phyloP scores from a whole-genome alignment of 2,888 invertebrate species.

The Notodonta dromedarius region DNA sequence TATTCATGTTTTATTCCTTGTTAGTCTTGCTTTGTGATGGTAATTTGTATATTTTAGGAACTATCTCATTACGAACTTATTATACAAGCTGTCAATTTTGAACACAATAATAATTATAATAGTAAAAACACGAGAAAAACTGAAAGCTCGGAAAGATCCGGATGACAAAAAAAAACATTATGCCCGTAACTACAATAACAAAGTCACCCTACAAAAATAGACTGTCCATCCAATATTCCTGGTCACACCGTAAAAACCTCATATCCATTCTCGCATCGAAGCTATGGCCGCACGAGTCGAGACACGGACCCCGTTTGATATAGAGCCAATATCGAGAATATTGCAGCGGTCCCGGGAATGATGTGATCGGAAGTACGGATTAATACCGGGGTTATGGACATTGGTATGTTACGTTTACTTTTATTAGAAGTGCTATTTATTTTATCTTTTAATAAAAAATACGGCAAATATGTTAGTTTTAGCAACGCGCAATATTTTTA shows the following conservation, averaged over 20 bases:
- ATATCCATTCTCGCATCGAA: background rate
- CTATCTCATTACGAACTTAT: too few relatives aligned
- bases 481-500: too few relatives aligned
- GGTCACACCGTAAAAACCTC: background rate
- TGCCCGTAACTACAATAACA: background rate
- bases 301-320: background rate
- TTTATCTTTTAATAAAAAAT: background rate
- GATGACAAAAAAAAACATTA: too few relatives aligned
- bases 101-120: too few relatives aligned
- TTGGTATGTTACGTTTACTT: background rate
- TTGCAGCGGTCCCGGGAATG: background rate
- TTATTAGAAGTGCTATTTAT: background rate
- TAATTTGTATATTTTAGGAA: too few relatives aligned
- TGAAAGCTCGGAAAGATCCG: too few relatives aligned
- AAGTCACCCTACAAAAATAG: background rate
- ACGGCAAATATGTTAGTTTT: background rate
- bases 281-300: background rate
- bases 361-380: background rate
- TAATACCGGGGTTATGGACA: background rate
- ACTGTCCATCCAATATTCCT: background rate
- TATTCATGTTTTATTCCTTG: background rate
- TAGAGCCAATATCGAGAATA: conserved; percentile 3
- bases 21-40: too few relatives aligned
- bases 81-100: too few relatives aligned
- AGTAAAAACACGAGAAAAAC: too few relatives aligned